phyloP scores from a whole-genome alignment of 2,797 vertebrate species.

The Helostoma temminkii region DNA sequence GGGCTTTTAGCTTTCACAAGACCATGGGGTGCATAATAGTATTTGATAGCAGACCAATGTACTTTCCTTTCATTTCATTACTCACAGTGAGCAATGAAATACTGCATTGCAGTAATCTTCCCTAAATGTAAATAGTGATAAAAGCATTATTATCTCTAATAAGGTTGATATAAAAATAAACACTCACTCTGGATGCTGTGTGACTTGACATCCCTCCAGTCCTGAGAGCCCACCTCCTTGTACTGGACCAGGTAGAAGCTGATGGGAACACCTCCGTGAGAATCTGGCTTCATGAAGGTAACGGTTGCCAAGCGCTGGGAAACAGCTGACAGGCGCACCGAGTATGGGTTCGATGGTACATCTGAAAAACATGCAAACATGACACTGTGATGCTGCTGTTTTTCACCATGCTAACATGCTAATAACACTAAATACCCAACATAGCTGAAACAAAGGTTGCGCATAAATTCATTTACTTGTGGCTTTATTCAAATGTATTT shows the following conservation, averaged over 20 bases:
- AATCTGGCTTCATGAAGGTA: constrained; percentile 95
- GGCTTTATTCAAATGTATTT: too few relatives aligned
- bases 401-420: too few relatives aligned
- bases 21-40: neutral
- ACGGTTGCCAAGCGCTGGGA: constrained; percentile 95
- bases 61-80: neutral
- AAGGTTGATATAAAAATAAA: neutral
- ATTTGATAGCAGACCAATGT: neutral
- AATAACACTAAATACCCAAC: too few relatives aligned
- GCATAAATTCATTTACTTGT: too few relatives aligned
- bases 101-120: neutral
- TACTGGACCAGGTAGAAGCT: constrained; percentile 96
- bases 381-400: too few relatives aligned
- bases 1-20: neutral
- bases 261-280: constrained; percentile 97
- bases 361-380: constrained; percentile 79
- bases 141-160: neutral
- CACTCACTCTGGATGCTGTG: constrained; percentile 96
- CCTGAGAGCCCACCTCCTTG: constrained; percentile 91
- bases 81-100: neutral
- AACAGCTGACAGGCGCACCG: constrained; percentile 90
- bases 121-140: too few relatives aligned
- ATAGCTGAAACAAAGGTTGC: too few relatives aligned
- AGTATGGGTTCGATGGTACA: constrained; percentile 95
- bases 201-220: constrained; percentile 94